phyloP scores from a whole-genome alignment of 1,140 invertebrate genomes.

The Chymomyza costata region DNA sequence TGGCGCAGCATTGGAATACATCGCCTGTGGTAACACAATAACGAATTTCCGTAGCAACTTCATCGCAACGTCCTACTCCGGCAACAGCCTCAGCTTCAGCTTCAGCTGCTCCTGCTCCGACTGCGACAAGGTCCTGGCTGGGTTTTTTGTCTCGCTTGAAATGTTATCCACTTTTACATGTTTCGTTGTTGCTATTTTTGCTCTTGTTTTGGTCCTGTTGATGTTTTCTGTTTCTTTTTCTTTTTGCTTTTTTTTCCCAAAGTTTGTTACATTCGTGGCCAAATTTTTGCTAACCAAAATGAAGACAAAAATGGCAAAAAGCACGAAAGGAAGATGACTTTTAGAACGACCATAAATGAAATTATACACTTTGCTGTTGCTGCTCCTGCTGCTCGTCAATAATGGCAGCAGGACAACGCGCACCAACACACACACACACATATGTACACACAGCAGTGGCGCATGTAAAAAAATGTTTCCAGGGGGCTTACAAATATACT shows the following conservation, averaged over 20 bases:
- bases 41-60: conserved; percentile 74
- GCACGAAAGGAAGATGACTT: conserved; percentile 2
- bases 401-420: no score
- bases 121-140: conserved; percentile 1
- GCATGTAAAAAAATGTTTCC: no score
- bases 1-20: conserved; percentile 59
- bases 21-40: conserved; percentile 74
- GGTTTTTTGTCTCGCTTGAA: conserved; percentile 26
- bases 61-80: conserved; percentile 38
- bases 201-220: conserved; percentile 23
- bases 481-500: no score
- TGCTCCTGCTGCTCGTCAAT: conserved; percentile 1
- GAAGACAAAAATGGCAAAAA: conserved; percentile 19
- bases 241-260: conserved; percentile 2
- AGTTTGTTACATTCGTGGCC: conserved; percentile 23
- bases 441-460: no score
- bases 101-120: background rate
- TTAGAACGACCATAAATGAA: conserved; percentile 40
- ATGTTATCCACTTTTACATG: conserved; percentile 67
- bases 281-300: conserved; percentile 34
- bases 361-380: conserved; percentile 38
- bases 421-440: no score
- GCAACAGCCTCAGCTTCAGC: conserved; percentile 17
- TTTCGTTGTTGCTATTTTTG: conserved; percentile 21
- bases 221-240: conserved; percentile 19